Evolutionary conservation across 2,113 vertebrate genomes (phyloP).

Genomic region (Xenopus borealis): DNA sequence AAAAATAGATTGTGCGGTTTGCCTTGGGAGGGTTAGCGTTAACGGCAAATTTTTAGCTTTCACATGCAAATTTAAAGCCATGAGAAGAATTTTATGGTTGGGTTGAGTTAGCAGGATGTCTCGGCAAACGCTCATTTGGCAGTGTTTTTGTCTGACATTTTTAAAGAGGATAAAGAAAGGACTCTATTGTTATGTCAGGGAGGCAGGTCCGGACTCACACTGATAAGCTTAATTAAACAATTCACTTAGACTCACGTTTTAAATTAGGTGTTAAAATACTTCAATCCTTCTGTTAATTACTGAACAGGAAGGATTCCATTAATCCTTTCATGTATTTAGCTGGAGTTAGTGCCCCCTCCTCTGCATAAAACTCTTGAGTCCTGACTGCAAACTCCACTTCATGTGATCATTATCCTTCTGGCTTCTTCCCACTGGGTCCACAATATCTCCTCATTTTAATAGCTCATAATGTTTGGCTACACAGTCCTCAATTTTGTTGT

Average conservation of each 20-base stretch:
- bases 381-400: constrained; percentile 4
- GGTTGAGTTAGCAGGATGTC: neutral
- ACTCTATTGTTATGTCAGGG: constrained; percentile 54
- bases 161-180: constrained; percentile 56
- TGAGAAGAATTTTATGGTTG: neutral
- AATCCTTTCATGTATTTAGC: constrained; percentile 45
- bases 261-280: constrained; percentile 49
- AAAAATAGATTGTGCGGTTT: neutral
- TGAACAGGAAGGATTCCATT: constrained; percentile 46
- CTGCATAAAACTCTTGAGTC: constrained; percentile 1
- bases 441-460: neutral
- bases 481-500: neutral
- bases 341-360: neutral
- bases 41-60: neutral
- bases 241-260: constrained; percentile 46
- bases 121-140: neutral
- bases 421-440: neutral
- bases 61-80: neutral
- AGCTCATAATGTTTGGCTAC: neutral
- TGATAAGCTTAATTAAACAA: constrained; percentile 67
- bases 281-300: constrained; percentile 48
- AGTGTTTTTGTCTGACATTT: constrained; percentile 21
- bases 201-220: constrained; percentile 47
- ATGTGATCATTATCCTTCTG: neutral
- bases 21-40: neutral